These are phyloP conservation scores for Ia io DNA, from an alignment of 2,113 vertebrate species.

Conservation along the genomic window DNA sequence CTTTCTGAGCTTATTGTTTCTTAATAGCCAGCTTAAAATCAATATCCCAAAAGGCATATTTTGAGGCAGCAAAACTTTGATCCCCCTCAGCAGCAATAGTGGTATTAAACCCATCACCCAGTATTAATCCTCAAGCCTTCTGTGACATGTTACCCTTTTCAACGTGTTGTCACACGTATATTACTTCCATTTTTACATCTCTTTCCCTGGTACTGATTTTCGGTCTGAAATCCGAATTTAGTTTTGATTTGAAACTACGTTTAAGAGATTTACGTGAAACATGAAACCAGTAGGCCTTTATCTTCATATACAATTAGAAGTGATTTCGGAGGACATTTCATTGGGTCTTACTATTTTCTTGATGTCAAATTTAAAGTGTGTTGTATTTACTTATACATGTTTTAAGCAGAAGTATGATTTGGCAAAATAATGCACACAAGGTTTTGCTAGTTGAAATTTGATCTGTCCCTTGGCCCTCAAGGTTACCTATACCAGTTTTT, in stretches of 20 bases:
- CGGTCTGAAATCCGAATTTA: background rate
- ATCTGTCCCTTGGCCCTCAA: background rate
- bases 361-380: background rate
- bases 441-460: background rate
- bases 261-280: background rate
- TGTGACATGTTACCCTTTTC: background rate
- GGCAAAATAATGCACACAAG: background rate
- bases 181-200: background rate
- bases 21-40: background rate
- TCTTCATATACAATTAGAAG: background rate
- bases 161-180: background rate
- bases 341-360: background rate
- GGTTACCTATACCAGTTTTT: background rate
- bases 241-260: slow-evolving; percentile 9
- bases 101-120: background rate
- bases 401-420: background rate
- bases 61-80: background rate
- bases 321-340: background rate
- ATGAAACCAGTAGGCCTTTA: background rate
- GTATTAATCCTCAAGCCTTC: background rate
- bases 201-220: background rate
- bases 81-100: background rate
- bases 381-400: background rate
- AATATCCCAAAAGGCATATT: background rate
- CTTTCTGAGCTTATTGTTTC: background rate